A percentile compares a stretch with the other conserved stretches of the same genome.
Conservation (phyloP, 2,113 vertebrate species). For the Laterallus jamaicensis region DNA sequence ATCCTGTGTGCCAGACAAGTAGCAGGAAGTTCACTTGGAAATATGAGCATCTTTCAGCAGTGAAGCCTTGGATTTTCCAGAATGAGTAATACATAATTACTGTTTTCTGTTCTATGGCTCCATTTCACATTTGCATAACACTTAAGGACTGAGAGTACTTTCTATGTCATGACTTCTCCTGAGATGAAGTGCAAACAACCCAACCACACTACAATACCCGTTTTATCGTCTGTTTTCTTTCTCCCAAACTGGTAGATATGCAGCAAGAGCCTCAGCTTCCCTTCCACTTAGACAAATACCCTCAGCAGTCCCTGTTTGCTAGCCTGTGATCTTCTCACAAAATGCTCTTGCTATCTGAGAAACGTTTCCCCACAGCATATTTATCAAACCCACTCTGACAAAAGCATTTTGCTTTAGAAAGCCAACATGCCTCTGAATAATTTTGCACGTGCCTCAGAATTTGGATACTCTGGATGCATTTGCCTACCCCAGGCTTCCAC, state of each 20-base stretch:
- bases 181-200: neutral
- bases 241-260: neutral
- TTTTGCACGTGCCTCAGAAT: neutral
- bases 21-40: neutral
- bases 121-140: slow-evolving; percentile 8
- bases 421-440: neutral
- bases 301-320: neutral
- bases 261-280: neutral
- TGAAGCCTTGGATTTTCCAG: slow-evolving; percentile 18
- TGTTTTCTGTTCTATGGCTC: neutral
- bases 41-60: neutral
- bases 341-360: neutral
- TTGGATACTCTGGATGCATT: neutral
- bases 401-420: neutral
- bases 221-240: neutral
- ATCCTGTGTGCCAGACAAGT: neutral
- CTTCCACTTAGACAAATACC: neutral
- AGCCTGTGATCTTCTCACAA: neutral
- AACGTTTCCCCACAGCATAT: neutral
- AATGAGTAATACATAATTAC: slow-evolving; percentile 40
- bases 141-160: slow-evolving; percentile 3
- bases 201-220: neutral
- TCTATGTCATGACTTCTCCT: neutral
- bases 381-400: neutral
- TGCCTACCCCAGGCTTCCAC: neutral